phyloP scores from a whole-genome alignment of 1,140 invertebrate species.

The Chironomus striatipennis region DNA sequence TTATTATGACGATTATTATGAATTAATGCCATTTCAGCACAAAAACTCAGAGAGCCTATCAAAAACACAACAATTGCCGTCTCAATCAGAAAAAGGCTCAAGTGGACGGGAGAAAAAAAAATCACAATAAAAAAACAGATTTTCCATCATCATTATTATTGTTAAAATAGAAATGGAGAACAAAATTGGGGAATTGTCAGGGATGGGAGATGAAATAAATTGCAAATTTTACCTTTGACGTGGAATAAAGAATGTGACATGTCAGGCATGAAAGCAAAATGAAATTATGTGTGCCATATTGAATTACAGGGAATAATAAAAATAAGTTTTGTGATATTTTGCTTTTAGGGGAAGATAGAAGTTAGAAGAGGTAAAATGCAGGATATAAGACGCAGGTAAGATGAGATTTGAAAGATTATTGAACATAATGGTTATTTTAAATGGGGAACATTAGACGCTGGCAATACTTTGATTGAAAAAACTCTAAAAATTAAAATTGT shows the following conservation, averaged over 20 bases:
- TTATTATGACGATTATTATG: constrained; percentile 9
- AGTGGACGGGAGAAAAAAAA: not conserved
- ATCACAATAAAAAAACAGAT: not conserved
- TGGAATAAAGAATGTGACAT: not conserved
- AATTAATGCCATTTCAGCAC: constrained; percentile 2
- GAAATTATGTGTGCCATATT: not conserved
- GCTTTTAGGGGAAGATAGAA: too few relatives aligned
- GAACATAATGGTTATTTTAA: too few relatives aligned
- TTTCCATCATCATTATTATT: constrained; percentile 2
- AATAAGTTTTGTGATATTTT: too few relatives aligned
- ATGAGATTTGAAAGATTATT: too few relatives aligned
- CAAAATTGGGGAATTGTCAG: too few relatives aligned
- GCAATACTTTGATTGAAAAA: too few relatives aligned
- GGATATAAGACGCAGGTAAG: too few relatives aligned
- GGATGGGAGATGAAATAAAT: not conserved
- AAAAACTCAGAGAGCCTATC: not conserved
- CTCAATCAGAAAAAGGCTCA: constrained; percentile 12
- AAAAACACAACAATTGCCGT: constrained; percentile 2
- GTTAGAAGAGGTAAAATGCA: too few relatives aligned
- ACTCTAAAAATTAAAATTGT: too few relatives aligned
- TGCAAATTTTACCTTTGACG: not conserved
- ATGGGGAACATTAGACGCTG: too few relatives aligned
- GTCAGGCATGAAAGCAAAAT: not conserved
- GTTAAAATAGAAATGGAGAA: not conserved
- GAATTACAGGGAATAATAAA: not conserved